Base-by-base conservation (phyloP, 2,113 vertebrate species). In the Carettochelys insculpta region DNA sequence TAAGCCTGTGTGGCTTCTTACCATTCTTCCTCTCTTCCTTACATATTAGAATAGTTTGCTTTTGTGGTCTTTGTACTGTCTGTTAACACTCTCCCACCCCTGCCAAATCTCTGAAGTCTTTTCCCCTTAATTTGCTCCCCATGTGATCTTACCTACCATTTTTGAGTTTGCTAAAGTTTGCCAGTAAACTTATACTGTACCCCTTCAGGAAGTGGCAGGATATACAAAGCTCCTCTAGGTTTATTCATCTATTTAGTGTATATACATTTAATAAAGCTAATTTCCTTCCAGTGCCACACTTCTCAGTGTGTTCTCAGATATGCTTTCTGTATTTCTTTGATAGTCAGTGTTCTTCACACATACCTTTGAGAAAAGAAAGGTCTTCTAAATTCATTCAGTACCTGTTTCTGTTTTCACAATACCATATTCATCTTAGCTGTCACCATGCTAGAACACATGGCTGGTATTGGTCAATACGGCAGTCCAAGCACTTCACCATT, bases 391-490 rank as follows among this genome's bases (percentile, higher is more conserved):
- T 27, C 10, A 14, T 89, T 68, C 52, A 45, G 85, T 5, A 88
- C 75, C 34, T 82, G 53, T 43, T 65, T 24, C 47, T 83, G 68
- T 34, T 81, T 38, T 90, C 47, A 16, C 3, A 2, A 20, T 14
- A 68, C 11, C 41, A 34, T 5, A 3, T 41, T 19, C 38, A 38
- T 79, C 54, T 82, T 79, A 86, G 43, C 48, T 78, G 77, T 89
- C 38, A 85, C 34, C 11, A 43, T 83, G 47, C 48, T 90, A 85
- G 81, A 92, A 90, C 79, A 80, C 0, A 0, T 45, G 79, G 58
- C 47, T 82, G 71, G 11, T 0, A 0, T 80, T 45, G 75, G 12
- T 48, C 4, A 5, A 48, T 24, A 83, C 3, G 38, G 85, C 53
- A 54, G 0, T 5, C 45, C 3, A 1, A 81, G 51, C 80, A 85